Percentiles rank a stretch among this genome's conserved stretches.
Conservation (phyloP, 2,797 vertebrate species). For the Chaunax sp. region DNA sequence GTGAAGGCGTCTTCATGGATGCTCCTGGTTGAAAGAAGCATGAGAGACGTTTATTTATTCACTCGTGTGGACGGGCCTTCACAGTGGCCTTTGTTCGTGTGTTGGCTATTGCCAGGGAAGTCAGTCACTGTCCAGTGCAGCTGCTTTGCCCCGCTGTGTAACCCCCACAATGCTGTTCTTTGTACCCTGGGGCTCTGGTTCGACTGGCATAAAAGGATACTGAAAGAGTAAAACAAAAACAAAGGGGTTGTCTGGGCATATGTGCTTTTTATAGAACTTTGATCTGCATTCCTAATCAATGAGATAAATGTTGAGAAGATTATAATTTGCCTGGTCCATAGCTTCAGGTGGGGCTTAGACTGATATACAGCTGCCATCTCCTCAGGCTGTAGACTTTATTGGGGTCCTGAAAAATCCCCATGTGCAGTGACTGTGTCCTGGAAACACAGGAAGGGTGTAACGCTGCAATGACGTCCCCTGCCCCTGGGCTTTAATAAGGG, state of each 20-base stretch:
- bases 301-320: constrained; percentile 5
- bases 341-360: constrained; percentile 24
- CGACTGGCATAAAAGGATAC: constrained; percentile 64
- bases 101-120: constrained; percentile 74
- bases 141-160: constrained; percentile 76
- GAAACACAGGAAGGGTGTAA: constrained; percentile 56
- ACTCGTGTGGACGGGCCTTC: constrained; percentile 64
- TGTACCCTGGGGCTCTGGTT: constrained; percentile 63
- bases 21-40: constrained; percentile 64
- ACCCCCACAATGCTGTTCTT: constrained; percentile 78
- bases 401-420: constrained; percentile 36
- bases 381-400: constrained; percentile 33
- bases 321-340: neutral
- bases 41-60: constrained; percentile 75
- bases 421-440: constrained; percentile 29
- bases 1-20: constrained; percentile 52
- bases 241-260: constrained; percentile 53
- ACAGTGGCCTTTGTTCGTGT: constrained; percentile 77
- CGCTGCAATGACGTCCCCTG: constrained; percentile 36
- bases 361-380: neutral
- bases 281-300: constrained; percentile 47
- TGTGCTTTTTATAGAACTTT: constrained; percentile 48
- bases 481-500: constrained; percentile 53
- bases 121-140: constrained; percentile 82
- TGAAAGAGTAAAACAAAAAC: constrained; percentile 63